Evolutionary conservation across 2,888 invertebrate species (phyloP).

Genomic region (Linnaemya vulpina): DNA sequence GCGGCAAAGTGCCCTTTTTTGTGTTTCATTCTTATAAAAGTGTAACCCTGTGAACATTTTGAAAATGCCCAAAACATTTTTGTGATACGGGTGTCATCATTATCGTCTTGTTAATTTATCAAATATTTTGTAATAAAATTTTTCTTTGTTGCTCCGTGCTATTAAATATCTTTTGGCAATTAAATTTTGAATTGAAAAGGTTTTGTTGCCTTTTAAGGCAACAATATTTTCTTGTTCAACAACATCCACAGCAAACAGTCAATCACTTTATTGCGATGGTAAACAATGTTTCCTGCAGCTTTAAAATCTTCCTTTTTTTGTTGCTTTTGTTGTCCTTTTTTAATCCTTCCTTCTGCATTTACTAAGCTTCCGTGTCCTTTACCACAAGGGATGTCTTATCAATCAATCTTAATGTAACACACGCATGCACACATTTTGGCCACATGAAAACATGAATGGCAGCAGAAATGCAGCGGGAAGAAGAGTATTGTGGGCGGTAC

Average conservation of each 20-base stretch:
- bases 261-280: constrained; percentile 35
- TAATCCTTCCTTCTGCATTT: constrained; percentile 15
- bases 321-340: neutral
- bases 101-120: too few species aligned
- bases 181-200: neutral
- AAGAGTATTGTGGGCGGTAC: too few species aligned
- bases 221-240: neutral
- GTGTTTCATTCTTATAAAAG: too few species aligned
- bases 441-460: too few species aligned
- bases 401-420: constrained; percentile 29
- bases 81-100: too few species aligned
- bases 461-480: neutral
- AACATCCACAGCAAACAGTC: constrained; percentile 32
- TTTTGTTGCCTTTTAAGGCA: neutral
- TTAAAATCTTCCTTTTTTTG: neutral
- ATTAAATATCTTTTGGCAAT: neutral
- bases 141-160: neutral
- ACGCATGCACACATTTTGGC: neutral
- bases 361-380: constrained; percentile 8
- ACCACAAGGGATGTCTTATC: constrained; percentile 32
- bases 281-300: constrained; percentile 25
- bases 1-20: too few species aligned
- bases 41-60: too few species aligned
- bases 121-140: neutral
- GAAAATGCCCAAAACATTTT: too few species aligned